Conservation (phyloP, 53 echinoderm and acorn worm genomes). For the Actinopyga echinites region DNA sequence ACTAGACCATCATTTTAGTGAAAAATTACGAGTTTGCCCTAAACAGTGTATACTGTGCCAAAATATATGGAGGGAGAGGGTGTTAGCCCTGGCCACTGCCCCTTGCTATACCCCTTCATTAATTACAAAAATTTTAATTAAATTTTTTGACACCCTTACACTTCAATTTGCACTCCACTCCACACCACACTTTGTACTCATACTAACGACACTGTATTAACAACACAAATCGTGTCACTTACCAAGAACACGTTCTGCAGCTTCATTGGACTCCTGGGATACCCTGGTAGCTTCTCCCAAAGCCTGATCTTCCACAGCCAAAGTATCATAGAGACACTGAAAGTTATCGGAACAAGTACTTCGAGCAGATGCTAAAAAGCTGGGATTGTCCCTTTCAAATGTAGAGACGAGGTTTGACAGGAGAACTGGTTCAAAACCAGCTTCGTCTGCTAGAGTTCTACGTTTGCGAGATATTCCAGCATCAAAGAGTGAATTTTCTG, state of each 20-base stretch:
- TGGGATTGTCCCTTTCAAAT: constrained; percentile 43
- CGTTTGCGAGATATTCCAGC: background rate
- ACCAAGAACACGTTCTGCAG: constrained; percentile 50
- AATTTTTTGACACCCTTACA: too few relatives aligned
- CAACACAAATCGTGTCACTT: background rate
- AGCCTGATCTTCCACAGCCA: constrained; percentile 56
- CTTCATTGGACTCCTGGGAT: constrained; percentile 26
- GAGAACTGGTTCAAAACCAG: constrained; percentile 65
- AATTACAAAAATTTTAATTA: too few relatives aligned
- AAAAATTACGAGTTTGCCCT: too few relatives aligned
- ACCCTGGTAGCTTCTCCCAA: constrained; percentile 50
- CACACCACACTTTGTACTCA: background rate
- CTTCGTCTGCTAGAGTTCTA: constrained; percentile 49
- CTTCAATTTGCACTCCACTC: too few relatives aligned
- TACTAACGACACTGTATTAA: background rate
- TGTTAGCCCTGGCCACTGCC: too few relatives aligned
- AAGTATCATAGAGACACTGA: constrained; percentile 75
- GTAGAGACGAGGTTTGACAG: constrained; percentile 62
- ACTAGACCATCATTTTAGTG: too few relatives aligned
- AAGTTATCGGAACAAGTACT: constrained; percentile 55
- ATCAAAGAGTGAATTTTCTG: constrained; percentile 62
- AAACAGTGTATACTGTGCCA: too few relatives aligned
- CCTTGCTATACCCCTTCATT: too few relatives aligned
- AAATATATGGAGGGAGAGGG: too few relatives aligned
- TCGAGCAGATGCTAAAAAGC: constrained; percentile 56